These are phyloP conservation scores for Acromyrmex heyeri DNA, from an alignment of 1,140 invertebrate species.

Conservation along the genomic window DNA sequence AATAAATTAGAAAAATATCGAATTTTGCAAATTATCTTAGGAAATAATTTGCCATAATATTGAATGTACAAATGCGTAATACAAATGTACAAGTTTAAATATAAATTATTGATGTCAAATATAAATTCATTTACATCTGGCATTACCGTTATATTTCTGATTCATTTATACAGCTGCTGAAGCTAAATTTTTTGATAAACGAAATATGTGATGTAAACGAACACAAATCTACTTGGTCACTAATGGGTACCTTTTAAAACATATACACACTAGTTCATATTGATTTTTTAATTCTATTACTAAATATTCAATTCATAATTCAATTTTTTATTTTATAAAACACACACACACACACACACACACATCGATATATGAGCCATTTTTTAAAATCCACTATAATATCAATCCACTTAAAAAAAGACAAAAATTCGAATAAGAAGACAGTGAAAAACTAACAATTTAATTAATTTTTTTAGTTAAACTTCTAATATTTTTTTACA, in stretches of 20 bases:
- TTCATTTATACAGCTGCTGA: not conserved
- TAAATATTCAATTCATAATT: conserved; percentile 1
- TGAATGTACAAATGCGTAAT: not conserved
- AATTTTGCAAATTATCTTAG: conserved; percentile 7
- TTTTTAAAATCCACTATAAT: not conserved
- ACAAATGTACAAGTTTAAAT: not conserved
- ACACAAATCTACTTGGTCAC: not conserved
- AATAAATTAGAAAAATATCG: not conserved
- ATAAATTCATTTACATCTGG: conserved; percentile 2
- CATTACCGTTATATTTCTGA: too few relatives aligned
- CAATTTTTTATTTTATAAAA: not conserved
- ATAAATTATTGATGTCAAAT: conserved; percentile 13
- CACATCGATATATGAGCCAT: not conserved
- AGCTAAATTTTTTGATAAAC: conserved; percentile 8
- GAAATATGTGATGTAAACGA: conserved; percentile 16
- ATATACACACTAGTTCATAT: not conserved
- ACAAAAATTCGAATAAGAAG: not conserved
- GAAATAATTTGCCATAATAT: not conserved
- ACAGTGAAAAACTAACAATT: not conserved
- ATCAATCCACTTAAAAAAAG: not conserved
- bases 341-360: too few relatives aligned
- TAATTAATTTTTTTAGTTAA: not conserved
- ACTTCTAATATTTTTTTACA: too few relatives aligned
- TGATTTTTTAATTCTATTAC: conserved; percentile 6
- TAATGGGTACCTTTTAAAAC: conserved; percentile 21